Evolutionary conservation across 2,888 invertebrate genomes (phyloP), one percentile per base, ranked within the genome.

Genomic region (Dorcus parallelipipedus): DNA sequence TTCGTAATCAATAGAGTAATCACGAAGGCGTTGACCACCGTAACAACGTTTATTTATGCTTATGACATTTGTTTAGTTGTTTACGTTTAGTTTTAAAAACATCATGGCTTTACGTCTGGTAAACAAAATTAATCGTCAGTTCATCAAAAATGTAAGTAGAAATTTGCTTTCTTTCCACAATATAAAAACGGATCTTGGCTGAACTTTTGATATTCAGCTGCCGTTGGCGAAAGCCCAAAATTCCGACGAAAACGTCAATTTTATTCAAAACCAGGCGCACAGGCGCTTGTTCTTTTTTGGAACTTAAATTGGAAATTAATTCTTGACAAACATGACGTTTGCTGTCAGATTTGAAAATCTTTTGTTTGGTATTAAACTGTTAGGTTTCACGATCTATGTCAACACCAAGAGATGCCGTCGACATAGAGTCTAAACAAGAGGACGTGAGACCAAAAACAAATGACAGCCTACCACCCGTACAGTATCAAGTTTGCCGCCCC

Each of bases 101-200:
- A 66, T 57, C 64, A 70, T 70, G 70, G 68, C 69, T 59, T 52
- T 69, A 56, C 67, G 66, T 47, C 43, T 66, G 33, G 62, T 60
- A 51, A 54, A 45, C 64, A 69, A 70, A 69, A 68, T 70, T 67
- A 65, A 62, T 52, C 61, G 67, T 68, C 59, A 60, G 6, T 38
- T 66, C 14, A 54, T 64, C 49, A 60, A 59, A 60, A 67, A 61
- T 62, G 68, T 68, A 60, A 63, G 63, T 60, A 54, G 26, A 39
- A 38, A 38, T 40, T 14, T 50, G n/a, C 38, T 10, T 33, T 33
- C 6, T 33, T 33, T 33, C 6, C 26, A 26, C 26, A 26, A 33
- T 33, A 33, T 33, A 33, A 33, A 2, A 20, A 3, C 26, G 6
- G 3, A 33, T 7, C 3, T 4, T 33, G 26, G 6, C 26, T 5